phyloP scores from a whole-genome alignment of 2,113 vertebrate genomes.

The Actenoides hombroni region DNA sequence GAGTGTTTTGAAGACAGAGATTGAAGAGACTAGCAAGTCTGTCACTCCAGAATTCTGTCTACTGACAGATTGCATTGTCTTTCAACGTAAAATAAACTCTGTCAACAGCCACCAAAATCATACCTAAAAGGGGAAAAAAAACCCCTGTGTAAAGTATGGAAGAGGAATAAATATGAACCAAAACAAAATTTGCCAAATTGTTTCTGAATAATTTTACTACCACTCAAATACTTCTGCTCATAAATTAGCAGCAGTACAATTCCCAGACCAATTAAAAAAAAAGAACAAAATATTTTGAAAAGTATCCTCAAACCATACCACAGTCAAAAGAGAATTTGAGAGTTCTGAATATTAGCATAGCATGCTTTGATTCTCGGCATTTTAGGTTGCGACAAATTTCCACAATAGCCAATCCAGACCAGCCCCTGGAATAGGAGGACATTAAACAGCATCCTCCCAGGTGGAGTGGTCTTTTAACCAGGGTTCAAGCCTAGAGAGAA shows the following conservation, averaged over 20 bases:
- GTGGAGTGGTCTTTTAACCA: neutral
- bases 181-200: neutral
- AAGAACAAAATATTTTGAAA: neutral
- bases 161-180: neutral
- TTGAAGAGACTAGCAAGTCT: neutral
- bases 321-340: neutral
- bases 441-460: neutral
- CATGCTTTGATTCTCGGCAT: neutral
- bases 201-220: neutral
- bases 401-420: neutral
- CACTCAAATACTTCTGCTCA: neutral
- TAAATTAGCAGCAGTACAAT: neutral
- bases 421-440: neutral
- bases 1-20: neutral
- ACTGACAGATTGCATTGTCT: neutral
- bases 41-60: neutral
- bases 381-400: neutral
- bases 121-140: neutral
- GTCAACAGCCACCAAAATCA: neutral
- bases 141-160: neutral
- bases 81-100: neutral
- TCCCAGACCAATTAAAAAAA: neutral
- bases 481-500: neutral
- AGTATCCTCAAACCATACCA: neutral
- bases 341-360: neutral